These are phyloP conservation scores for Cartodere bifasciata DNA, from an alignment of 2,888 invertebrate genomes.

Conservation along the genomic window DNA sequence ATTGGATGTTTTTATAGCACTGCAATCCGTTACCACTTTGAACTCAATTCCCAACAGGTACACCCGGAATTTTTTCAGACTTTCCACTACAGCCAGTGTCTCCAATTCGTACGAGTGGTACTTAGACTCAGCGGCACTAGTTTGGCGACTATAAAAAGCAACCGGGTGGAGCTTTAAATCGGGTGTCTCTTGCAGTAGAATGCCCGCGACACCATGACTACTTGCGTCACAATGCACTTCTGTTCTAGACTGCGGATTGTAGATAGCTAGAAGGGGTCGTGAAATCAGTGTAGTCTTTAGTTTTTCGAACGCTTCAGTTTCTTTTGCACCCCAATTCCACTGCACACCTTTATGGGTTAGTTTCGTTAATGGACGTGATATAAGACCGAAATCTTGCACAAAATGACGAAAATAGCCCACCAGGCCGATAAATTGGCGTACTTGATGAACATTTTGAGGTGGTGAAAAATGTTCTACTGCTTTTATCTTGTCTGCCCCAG, in stretches of 20 bases:
- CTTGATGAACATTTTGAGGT: conserved; percentile 10
- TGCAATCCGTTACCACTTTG: conserved; percentile 18
- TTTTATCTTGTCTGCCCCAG: conserved; percentile 8
- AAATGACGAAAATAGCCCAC: conserved; percentile 12
- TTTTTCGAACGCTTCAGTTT: conserved; percentile 10
- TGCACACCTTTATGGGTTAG: conserved; percentile 10
- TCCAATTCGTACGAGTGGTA: conserved; percentile 18
- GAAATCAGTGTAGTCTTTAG: conserved; percentile 9
- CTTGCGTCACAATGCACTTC: conserved; percentile 16
- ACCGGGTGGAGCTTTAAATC: conserved; percentile 10
- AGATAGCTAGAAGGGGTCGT: conserved; percentile 13
- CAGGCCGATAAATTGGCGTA: conserved; percentile 11
- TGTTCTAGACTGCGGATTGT: conserved; percentile 3
- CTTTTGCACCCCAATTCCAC: conserved; percentile 12
- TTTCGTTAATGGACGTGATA: conserved; percentile 10
- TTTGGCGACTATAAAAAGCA: conserved; percentile 16
- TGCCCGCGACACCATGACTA: conserved; percentile 12
- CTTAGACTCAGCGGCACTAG: conserved; percentile 11
- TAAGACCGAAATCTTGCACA: conserved; percentile 10
- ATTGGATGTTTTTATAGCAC: conserved; percentile 14
- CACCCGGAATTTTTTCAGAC: conserved; percentile 15
- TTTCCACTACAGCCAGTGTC: conserved; percentile 16
- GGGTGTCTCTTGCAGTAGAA: conserved; percentile 12
- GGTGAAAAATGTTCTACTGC: conserved; percentile 8
- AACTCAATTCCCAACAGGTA: conserved; percentile 17